Evolutionary conservation across 2,113 vertebrate species (phyloP).

Genomic region (Elachura formosa): DNA sequence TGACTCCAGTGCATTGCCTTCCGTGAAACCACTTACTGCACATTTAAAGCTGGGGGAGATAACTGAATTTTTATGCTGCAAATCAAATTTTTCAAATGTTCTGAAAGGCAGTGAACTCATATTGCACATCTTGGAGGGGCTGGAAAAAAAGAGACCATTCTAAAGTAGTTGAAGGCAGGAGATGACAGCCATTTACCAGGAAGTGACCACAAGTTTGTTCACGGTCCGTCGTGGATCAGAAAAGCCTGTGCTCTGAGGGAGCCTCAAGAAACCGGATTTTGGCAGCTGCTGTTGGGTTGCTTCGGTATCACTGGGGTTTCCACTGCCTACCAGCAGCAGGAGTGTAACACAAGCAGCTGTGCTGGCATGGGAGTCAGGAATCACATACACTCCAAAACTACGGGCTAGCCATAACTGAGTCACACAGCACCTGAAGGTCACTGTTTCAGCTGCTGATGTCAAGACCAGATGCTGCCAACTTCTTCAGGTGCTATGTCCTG

Average conservation of each 20-base stretch:
- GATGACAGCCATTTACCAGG: background rate
- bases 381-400: background rate
- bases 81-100: background rate
- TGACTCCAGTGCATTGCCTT: background rate
- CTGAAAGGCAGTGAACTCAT: background rate
- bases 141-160: background rate
- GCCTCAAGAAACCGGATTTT: background rate
- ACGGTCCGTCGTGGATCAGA: background rate
- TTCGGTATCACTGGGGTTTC: fast-evolving
- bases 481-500: background rate
- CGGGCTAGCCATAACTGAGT: fast-evolving
- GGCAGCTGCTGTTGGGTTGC: background rate
- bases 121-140: background rate
- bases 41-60: background rate
- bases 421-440: background rate
- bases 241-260: fast-evolving
- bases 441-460: background rate
- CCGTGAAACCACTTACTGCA: background rate
- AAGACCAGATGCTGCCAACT: background rate
- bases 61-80: background rate
- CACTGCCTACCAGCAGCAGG: background rate
- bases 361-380: background rate
- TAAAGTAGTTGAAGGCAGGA: background rate
- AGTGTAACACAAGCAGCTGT: fast-evolving
- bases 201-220: background rate